Evolutionary conservation across 2,888 invertebrate species (phyloP), one percentile per base, ranked within the genome.

Genomic region (Mimachlamys varia): DNA sequence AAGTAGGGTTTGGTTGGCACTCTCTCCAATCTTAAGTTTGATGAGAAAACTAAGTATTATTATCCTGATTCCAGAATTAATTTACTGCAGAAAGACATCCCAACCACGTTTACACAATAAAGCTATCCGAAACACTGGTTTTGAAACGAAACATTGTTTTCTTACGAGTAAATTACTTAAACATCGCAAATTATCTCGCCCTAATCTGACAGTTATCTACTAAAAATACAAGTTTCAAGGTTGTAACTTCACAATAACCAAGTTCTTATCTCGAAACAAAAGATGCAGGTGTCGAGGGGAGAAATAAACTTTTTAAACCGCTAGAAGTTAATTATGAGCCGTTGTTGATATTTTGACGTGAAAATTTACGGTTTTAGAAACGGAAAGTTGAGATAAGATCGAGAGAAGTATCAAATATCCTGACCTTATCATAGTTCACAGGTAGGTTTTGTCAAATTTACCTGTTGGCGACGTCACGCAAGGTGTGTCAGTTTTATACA

Each of bases 281-380:
- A 33, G 13, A 27, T 12, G 33, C 76, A 76, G 76, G 76, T 76
- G 76, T 76, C 76, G 76, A 76, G 76, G 33, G 76, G 13, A 33
- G 5, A 58, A 58, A 22, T 22, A n/a, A 1, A 7, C 7, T 22
- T 22, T 58, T 7, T 33, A 22, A 33, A 22, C 76, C 13, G 5
- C 2, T 33, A 33, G 33, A 33, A 76, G 76, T 76, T 76, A 58
- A 55, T 58, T 58, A 58, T 58, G 58, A 12, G 10, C 76, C 17
- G 76, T 76, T 76, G 76, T 76, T 33, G 22, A 76, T 27, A 7
- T 0, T 76, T 76, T 76, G 76, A 76, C 76, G 76, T 76, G 27
- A 76, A 76, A 76, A 76, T 76, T 76, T 27, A 76, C 76, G 76
- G 76, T 76, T 33, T 76, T 76, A 76, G 76, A 76, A 76, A 76